Evolutionary conservation across 2,888 invertebrate genomes (phyloP).

Genomic region (Odontomyia ornata): DNA sequence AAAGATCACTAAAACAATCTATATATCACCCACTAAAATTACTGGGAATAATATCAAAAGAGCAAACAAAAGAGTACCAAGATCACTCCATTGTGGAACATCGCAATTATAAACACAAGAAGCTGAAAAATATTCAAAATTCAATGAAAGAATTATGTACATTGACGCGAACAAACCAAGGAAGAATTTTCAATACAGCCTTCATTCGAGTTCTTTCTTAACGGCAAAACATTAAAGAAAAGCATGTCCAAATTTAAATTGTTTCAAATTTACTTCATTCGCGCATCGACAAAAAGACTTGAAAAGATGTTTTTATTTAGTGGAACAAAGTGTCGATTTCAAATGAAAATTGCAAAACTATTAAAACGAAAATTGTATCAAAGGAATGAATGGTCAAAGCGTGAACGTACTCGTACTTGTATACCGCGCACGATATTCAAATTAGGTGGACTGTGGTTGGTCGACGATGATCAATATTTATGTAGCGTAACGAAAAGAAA

Average conservation of each 20-base stretch:
- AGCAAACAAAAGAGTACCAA: background rate
- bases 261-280: background rate
- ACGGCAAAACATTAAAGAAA: background rate
- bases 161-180: background rate
- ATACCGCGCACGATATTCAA: too few relatives aligned
- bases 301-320: background rate
- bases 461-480: too few relatives aligned
- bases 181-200: background rate
- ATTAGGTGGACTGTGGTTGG: too few relatives aligned
- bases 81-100: background rate
- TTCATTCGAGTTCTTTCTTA: background rate
- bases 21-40: background rate
- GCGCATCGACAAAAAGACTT: background rate
- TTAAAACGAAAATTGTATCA: background rate
- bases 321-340: slow-evolving; percentile 10
- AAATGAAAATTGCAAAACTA: slow-evolving; percentile 17
- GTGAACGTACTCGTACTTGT: too few relatives aligned
- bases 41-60: background rate
- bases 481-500: too few relatives aligned
- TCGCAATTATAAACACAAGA: background rate
- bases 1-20: background rate
- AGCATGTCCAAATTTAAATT: background rate
- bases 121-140: background rate
- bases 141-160: background rate
- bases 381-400: background rate